Evolutionary conservation across 2,888 invertebrate genomes (phyloP), one percentile per base, ranked within the genome.

Genomic region (Protodeltote pygarga): DNA sequence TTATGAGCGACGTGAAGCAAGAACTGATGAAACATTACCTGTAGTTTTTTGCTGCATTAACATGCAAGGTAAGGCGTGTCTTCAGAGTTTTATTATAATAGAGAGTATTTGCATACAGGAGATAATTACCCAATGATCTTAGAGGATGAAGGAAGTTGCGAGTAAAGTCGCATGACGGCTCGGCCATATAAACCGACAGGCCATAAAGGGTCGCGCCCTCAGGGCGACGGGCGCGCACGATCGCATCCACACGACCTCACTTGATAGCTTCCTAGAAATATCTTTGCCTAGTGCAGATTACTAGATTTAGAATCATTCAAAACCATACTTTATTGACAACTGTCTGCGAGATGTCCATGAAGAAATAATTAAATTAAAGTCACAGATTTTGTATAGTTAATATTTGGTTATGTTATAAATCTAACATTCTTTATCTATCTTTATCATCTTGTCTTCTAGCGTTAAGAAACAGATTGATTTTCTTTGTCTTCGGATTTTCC

Each of bases 231-330:
- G 71, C 60, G 74, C 71, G 71, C 85, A 84, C 85, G 83, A 83
- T 73, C 65, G 52, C 54, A 71, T 73, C 74, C 71, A 71, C 74
- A 77, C 76, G 77, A 77, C 71, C 71, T 51, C 46, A 45, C 63
- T 54, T 62, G 74, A 82, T 77, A 73, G 75, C 72, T 77, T 72
- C 73, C 73, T 75, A 69, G 71, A 71, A 77, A 79, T 79, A 76
- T 65, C 65, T 65, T 29, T 48, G 24, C 31, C 34, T 34, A 45
- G 29, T 42, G 27, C 13, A 57, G 39, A 52, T 51, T 34, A 37
- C 28, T 46, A 47, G 33, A 39, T 47, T 42, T 55, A 44, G 13
- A 45, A 44, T 29, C 23, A 0, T 21, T 23, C 4, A 41, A 39
- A 28, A 42, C 41, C 32, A 15, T 35, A 16, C 8, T 21, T 32